A percentile compares a stretch with the other conserved stretches of the same genome.
Evolutionary conservation across 2,888 invertebrate genomes (phyloP).

Genomic region (Mayetiola destructor): DNA sequence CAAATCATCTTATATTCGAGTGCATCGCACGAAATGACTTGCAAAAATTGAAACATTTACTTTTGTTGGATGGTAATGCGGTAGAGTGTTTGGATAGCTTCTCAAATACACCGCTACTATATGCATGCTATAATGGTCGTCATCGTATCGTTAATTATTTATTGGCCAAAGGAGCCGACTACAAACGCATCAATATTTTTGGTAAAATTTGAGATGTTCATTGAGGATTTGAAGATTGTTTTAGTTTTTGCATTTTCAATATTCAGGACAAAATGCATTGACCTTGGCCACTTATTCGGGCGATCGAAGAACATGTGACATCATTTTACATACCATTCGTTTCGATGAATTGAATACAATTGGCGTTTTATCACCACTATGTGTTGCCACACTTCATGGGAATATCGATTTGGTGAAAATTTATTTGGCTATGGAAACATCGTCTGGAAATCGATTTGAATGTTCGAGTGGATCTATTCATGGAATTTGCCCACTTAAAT

Average conservation of each 20-base stretch:
- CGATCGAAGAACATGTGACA: conserved; percentile 17
- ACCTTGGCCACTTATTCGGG: conserved; percentile 30
- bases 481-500: not conserved
- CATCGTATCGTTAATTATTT: conserved; percentile 25
- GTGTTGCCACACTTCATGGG: not conserved
- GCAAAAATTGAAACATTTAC: not conserved
- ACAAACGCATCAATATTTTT: conserved; percentile 29
- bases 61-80: not conserved
- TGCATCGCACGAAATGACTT: not conserved
- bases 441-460: not conserved
- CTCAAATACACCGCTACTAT: conserved; percentile 31
- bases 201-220: conserved; percentile 23
- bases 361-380: not conserved
- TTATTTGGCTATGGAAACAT: not conserved
- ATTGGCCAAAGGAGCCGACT: conserved; percentile 24
- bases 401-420: not conserved
- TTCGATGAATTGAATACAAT: not conserved
- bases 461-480: not conserved
- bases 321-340: not conserved
- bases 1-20: not conserved
- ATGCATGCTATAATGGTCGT: conserved; percentile 28
- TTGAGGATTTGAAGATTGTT: not conserved
- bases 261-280: conserved; percentile 29
- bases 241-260: not conserved
- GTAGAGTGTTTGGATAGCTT: conserved; percentile 27